Conservation (phyloP, 2,888 invertebrate species). For the Ectropis crepuscularia region DNA sequence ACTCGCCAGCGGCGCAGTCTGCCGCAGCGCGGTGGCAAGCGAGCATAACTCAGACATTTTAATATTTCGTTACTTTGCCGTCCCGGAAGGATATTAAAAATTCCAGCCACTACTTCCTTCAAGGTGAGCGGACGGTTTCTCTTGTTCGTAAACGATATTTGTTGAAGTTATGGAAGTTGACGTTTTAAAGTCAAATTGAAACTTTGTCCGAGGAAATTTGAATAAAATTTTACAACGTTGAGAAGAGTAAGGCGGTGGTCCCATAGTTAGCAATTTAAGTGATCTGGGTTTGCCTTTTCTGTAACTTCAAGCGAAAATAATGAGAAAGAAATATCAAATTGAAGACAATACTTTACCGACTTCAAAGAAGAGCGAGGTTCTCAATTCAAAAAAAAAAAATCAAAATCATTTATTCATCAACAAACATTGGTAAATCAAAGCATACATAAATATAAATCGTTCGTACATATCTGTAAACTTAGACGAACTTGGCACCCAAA, state of each 20-base stretch:
- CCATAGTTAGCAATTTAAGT: no score
- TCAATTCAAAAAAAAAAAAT: no score
- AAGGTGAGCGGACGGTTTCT: slow-evolving; percentile 26
- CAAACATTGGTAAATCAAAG: no score
- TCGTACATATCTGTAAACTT: no score
- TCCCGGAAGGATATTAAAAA: slow-evolving; percentile 60
- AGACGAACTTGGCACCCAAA: no score
- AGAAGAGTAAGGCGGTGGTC: neutral
- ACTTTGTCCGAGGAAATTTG: slow-evolving; percentile 7
- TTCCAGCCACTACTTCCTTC: slow-evolving; percentile 50
- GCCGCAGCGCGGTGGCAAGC: slow-evolving; percentile 37
- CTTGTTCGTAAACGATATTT: slow-evolving; percentile 8
- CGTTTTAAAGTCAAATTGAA: slow-evolving; percentile 15
- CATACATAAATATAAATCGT: no score
- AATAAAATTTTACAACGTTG: slow-evolving; percentile 11
- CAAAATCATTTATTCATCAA: no score
- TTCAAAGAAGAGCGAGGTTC: no score
- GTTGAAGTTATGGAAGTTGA: slow-evolving; percentile 16
- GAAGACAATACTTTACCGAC: no score
- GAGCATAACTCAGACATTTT: slow-evolving; percentile 58
- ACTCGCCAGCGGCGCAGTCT: neutral
- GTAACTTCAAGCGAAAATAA: no score
- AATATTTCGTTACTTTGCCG: slow-evolving; percentile 55
- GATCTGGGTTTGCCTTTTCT: no score
- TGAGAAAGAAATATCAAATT: no score